Percentiles rank a stretch among this genome's conserved stretches.
These are phyloP conservation scores for Mionectes olivaceus DNA, from an alignment of 2,797 vertebrate species.

Conservation along the genomic window DNA sequence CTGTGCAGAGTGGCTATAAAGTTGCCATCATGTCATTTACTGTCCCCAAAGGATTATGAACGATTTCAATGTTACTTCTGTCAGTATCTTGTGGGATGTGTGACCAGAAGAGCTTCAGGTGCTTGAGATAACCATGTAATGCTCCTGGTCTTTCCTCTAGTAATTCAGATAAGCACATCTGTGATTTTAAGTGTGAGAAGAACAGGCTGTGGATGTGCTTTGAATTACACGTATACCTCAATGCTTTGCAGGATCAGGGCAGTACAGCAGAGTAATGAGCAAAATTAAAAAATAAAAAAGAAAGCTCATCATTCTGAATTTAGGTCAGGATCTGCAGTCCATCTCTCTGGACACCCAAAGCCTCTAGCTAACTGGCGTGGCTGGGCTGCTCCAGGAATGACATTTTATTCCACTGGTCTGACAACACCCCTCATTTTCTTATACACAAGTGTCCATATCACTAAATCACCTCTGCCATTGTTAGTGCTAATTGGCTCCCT, in stretches of 20 bases:
- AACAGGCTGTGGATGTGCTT: neutral
- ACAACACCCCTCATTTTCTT: neutral
- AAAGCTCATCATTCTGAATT: neutral
- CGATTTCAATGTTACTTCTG: neutral
- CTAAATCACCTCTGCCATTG: constrained; percentile 33
- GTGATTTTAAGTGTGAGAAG: neutral
- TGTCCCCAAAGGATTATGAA: neutral
- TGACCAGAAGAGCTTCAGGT: neutral
- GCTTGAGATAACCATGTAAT: neutral
- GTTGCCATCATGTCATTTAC: neutral
- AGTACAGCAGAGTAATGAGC: neutral
- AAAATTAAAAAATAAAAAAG: neutral
- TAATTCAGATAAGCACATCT: neutral
- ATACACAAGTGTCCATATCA: neutral
- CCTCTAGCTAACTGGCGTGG: neutral
- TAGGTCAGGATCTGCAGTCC: constrained; percentile 3
- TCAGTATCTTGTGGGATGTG: neutral
- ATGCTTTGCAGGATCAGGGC: neutral
- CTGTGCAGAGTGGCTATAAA: neutral
- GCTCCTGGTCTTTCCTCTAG: neutral
- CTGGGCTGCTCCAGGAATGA: neutral
- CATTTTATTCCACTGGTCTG: constrained; percentile 33
- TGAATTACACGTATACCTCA: neutral
- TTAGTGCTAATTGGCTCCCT: constrained; percentile 56
- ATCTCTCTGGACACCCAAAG: constrained; percentile 1